Conservation (phyloP, 2,113 vertebrate species). For the Climacteris rufus region DNA sequence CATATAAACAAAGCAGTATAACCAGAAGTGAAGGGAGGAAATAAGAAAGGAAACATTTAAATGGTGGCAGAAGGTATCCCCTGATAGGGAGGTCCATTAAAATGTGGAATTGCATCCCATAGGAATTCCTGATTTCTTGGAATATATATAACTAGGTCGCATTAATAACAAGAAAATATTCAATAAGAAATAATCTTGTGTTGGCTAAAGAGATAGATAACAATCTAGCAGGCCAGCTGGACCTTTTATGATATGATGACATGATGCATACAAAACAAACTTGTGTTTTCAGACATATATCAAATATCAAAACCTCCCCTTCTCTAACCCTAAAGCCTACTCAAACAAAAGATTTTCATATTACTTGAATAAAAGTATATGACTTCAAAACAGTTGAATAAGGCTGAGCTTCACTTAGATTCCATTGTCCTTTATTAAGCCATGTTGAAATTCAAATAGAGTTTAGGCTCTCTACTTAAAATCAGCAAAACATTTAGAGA, state of each 20-base stretch:
- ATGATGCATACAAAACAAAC: not conserved
- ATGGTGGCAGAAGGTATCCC: constrained; percentile 25
- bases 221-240: not conserved
- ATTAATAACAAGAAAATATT: constrained; percentile 8
- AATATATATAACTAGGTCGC: not conserved
- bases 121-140: constrained; percentile 31
- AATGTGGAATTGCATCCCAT: constrained; percentile 8
- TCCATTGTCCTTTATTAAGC: not conserved
- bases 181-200: constrained; percentile 9
- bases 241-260: not conserved
- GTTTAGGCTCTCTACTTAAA: not conserved
- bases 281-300: not conserved
- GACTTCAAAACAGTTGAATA: not conserved
- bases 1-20: constrained; percentile 33
- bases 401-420: not conserved
- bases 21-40: not conserved
- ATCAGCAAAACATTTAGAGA: not conserved
- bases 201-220: constrained; percentile 26
- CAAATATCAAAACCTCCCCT: not conserved
- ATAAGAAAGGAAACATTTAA: constrained; percentile 43
- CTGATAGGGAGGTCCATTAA: constrained; percentile 39
- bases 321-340: not conserved
- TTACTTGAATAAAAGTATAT: not conserved
- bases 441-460: not conserved
- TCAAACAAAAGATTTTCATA: not conserved